phyloP scores from a whole-genome alignment of 2,888 invertebrate genomes.

The Coleophora flavipennella region DNA sequence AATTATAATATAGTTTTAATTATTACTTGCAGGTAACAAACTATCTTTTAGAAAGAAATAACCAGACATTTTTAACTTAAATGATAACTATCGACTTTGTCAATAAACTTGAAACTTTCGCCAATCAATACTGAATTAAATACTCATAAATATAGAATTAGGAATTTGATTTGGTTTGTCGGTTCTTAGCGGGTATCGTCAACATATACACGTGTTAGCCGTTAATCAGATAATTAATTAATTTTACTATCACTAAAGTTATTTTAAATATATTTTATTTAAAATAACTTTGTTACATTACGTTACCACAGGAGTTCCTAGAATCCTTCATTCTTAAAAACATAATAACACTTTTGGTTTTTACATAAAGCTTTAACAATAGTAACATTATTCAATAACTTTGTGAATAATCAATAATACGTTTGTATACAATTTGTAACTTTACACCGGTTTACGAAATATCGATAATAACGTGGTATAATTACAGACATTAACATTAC shows the following conservation, averaged over 20 bases:
- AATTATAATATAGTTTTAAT: no score
- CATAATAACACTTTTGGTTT: conserved; percentile 70
- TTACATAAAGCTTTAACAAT: conserved; percentile 69
- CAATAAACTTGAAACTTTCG: no score
- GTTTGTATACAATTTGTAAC: conserved; percentile 42
- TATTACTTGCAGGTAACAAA: no score
- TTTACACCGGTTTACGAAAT: conserved; percentile 34
- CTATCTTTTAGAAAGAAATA: no score
- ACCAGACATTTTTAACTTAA: no score
- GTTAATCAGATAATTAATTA: no score
- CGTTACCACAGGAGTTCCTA: conserved; percentile 17
- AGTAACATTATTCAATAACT: conserved; percentile 58
- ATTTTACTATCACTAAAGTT: conserved; percentile 6
- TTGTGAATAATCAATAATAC: conserved; percentile 38
- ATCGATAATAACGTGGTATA: conserved; percentile 21
- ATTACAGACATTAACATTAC: conserved; percentile 16
- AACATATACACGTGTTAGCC: not conserved
- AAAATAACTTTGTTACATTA: conserved; percentile 16
- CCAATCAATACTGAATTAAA: conserved; percentile 45
- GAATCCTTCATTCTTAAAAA: conserved; percentile 54
- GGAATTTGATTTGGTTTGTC: not conserved
- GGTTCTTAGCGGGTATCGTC: no score
- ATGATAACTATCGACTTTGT: no score
- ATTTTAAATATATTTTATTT: conserved; percentile 12
- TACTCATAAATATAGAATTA: conserved; percentile 21